Evolutionary conservation across 2,888 invertebrate species (phyloP), one percentile per base, ranked within the genome.

Genomic region (Taenaris catops): DNA sequence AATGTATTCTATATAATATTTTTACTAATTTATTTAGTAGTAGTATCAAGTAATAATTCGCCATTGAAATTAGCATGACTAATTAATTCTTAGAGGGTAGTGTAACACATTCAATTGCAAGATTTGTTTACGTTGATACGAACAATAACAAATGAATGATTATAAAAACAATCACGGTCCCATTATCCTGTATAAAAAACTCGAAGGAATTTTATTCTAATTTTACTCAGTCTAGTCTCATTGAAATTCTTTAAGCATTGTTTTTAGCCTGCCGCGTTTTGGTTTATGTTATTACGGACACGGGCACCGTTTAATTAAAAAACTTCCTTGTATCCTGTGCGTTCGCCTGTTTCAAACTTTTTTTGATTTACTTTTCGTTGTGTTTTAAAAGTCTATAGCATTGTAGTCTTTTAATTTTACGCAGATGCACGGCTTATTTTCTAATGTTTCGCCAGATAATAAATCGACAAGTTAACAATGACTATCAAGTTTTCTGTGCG

Each of bases 211-310:
- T 32, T 34, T 29, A 26, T 31, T 61, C 53, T 60, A 63, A 69
- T 63, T 64, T 57, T 37, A 52, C 55, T 55, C 52, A 35, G 41
- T 20, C 27, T 18, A 39, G 33, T 25, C 37, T 53, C 57, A 62
- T 72, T 72, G 57, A 55, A 63, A 66, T 67, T 70, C 66, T 41
- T 41, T 39, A 52, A 58, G 53, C 49, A 58, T 55, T 68, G 67
- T 53, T 55, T 54, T 31, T 25, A 38, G 37, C 23, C 9, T 34
- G 18, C 16, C 38, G 8, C 29, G 27, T 28, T 43, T 34, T 44
- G 40, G 29, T 44, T 38, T 41, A 41, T 37, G 23, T 41, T 41
- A 34, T 41, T 38, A 34, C 34, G 34, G 27, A 58, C 59, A 56
- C 63, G 63, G 64, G 62, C 58, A 53, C 17, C 24, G 17, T 52